Conservation (phyloP, 2,888 invertebrate species). For the Tipula vernalis region DNA sequence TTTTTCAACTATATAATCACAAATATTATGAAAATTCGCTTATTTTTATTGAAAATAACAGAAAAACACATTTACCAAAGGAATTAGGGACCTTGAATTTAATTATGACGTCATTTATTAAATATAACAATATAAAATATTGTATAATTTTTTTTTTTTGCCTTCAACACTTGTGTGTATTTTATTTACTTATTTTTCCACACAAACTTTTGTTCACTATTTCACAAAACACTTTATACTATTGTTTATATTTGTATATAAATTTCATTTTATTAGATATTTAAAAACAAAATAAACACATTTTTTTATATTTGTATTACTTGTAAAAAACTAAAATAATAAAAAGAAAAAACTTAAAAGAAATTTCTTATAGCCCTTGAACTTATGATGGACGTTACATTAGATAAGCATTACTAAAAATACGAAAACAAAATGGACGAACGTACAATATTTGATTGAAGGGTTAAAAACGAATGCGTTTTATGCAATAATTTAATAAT, state of each 20-base stretch:
- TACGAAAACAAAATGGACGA: slow-evolving; percentile 5
- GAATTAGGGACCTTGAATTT: slow-evolving; percentile 31
- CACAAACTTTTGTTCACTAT: background rate
- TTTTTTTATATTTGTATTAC: background rate
- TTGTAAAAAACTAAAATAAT: slow-evolving; percentile 5
- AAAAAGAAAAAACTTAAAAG: background rate
- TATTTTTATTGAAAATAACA: slow-evolving; percentile 6
- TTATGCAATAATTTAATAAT: background rate
- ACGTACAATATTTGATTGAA: background rate
- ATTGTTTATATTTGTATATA: background rate
- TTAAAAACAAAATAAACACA: background rate
- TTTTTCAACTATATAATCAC: slow-evolving; percentile 18
- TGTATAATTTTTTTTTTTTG: slow-evolving; percentile 13
- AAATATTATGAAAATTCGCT: background rate
- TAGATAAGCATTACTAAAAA: slow-evolving; percentile 7
- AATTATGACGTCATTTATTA: slow-evolving; percentile 31
- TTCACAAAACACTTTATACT: background rate
- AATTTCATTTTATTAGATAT: background rate
- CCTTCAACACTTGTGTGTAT: background rate
- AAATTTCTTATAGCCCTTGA: slow-evolving; percentile 13
- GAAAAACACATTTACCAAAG: slow-evolving; percentile 12
- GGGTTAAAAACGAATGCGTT: background rate
- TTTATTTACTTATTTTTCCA: background rate
- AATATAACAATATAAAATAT: slow-evolving; percentile 15
- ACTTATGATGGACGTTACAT: slow-evolving; percentile 13